These are phyloP conservation scores for Protaetia brevitarsis DNA, from an alignment of 1,140 invertebrate genomes.

Conservation along the genomic window DNA sequence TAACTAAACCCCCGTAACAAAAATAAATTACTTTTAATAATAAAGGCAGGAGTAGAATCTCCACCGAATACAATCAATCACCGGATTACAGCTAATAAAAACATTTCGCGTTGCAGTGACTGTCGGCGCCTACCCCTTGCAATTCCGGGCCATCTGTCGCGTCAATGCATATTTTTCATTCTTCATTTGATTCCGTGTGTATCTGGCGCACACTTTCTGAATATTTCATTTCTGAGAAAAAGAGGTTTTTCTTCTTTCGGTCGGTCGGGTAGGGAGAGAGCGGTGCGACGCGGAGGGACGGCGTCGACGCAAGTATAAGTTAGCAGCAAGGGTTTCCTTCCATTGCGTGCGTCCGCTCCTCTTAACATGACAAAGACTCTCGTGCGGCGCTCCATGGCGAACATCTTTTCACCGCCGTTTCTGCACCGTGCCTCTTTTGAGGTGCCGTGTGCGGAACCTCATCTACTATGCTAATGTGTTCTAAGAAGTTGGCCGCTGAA, in stretches of 20 bases:
- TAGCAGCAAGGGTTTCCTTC: not conserved
- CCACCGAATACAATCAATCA: constrained; percentile 46
- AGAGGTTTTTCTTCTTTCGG: not conserved
- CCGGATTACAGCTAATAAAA: constrained; percentile 49
- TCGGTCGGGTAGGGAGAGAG: not conserved
- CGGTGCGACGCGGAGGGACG: not conserved
- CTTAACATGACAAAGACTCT: constrained; percentile 20
- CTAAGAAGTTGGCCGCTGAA: constrained; percentile 35
- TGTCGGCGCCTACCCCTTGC: constrained; percentile 40
- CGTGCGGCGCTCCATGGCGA: not conserved
- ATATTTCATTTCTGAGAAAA: constrained; percentile 15
- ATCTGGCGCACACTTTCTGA: constrained; percentile 20
- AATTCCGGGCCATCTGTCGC: constrained; percentile 44
- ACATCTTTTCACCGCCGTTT: constrained; percentile 8
- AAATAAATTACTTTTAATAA: constrained; percentile 42
- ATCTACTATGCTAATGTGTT: constrained; percentile 42
- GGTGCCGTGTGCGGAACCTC: constrained; percentile 30
- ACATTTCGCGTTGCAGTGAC: constrained; percentile 46
- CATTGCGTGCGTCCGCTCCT: not conserved
- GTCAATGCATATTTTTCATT: constrained; percentile 41
- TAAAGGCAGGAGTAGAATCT: constrained; percentile 35
- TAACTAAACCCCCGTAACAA: constrained; percentile 23
- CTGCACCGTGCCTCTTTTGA: constrained; percentile 13
- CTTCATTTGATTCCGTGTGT: constrained; percentile 36
- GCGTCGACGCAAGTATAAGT: not conserved